Base-by-base conservation (phyloP, 1,140 invertebrate genomes). In the Delia radicum region DNA sequence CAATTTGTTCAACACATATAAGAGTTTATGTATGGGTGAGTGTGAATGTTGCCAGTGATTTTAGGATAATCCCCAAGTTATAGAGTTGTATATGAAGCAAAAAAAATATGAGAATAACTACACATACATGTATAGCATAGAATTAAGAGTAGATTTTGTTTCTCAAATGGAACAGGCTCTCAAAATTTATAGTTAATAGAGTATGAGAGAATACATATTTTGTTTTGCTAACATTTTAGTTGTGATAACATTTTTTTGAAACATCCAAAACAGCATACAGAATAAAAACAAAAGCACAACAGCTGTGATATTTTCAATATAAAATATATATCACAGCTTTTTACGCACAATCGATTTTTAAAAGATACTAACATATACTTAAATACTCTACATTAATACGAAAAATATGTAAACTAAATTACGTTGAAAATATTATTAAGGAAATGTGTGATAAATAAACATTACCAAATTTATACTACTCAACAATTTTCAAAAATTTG, bases 151-250 rank as follows among this genome's bases (percentile, higher is more conserved):
- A 55, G 48, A 55, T 55, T 55, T 55, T 55, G 18, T 55, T 55
- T 55, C 48, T 55, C 48, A 55, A 55, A 55, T 55, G 48, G 18
- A 55, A 55, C 48, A 55, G 48, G 48, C 48, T 55, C n/a, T 55
- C 48, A 55, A 55, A n/a, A 21, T 55, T 55, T 55, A 21, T 55
- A 55, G 48, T 18, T 24, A 18, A n/a, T 24, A 21, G n/a, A 21
- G 10, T 21, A 55, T n/a, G n/a, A 55, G 1, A 55, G 48, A 21
- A n/a, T n/a, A n/a, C n/a, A n/a, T n/a, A n/a, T n/a, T n/a, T n/a
- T n/a, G n/a, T n/a, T 42, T 42, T 42, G 10, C n/a, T n/a, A n/a
- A 42, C 37, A 15, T 42, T 13, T 42, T 42, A 42, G 46, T 55
- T 55, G 15, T 55, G 46, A 24, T 21, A 55, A 18, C 42, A 46